These are phyloP conservation scores for Lerema accius DNA, from an alignment of 1,140 invertebrate genomes.

Conservation along the genomic window DNA sequence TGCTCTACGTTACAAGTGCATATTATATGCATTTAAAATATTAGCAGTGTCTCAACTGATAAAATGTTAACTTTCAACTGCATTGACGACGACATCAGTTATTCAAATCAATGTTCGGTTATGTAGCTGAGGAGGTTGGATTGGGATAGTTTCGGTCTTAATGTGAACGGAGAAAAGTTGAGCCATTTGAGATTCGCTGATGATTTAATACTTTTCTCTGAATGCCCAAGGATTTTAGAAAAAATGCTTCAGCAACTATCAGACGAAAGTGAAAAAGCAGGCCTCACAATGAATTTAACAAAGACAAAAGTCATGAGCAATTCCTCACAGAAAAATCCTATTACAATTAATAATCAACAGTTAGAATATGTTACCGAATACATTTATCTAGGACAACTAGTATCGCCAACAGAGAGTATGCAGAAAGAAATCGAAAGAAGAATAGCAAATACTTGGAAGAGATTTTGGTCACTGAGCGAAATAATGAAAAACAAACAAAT, in stretches of 20 bases:
- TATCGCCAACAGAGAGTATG: constrained; percentile 34
- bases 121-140: constrained; percentile 31
- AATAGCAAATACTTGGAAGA: constrained; percentile 42
- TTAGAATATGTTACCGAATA: constrained; percentile 41
- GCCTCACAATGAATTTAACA: constrained; percentile 37
- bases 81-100: no score
- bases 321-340: constrained; percentile 27
- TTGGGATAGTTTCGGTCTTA: constrained; percentile 43
- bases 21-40: no score
- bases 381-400: constrained; percentile 35
- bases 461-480: constrained; percentile 44
- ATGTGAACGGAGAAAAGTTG: constrained; percentile 47
- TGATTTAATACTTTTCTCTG: constrained; percentile 50
- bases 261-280: constrained; percentile 37
- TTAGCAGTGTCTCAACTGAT: no score
- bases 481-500: constrained; percentile 40
- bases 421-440: constrained; percentile 44
- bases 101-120: no score
- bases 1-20: no score
- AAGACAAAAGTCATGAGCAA: constrained; percentile 40
- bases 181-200: constrained; percentile 63
- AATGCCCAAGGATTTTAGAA: constrained; percentile 31
- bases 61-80: no score
- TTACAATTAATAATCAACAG: constrained; percentile 28
- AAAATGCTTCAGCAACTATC: constrained; percentile 42